Evolutionary conservation across 1,140 invertebrate genomes (phyloP).

Genomic region (Trichomalopsis sarcophagae): DNA sequence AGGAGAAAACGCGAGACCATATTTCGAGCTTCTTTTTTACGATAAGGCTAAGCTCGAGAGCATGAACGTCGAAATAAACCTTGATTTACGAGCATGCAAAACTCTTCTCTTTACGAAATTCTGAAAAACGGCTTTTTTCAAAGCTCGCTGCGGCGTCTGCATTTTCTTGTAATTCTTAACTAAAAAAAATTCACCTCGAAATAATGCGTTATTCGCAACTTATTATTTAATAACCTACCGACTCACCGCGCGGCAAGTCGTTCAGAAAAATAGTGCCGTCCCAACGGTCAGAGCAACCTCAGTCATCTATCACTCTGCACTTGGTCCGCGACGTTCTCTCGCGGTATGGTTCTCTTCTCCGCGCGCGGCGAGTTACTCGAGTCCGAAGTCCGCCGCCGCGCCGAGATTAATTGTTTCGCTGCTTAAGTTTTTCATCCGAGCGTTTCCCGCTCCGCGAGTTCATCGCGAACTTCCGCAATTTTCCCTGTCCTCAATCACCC

Average conservation of each 20-base stretch:
- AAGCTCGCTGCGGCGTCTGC: not conserved
- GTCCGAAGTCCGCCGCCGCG: not conserved
- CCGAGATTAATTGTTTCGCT: constrained; percentile 48
- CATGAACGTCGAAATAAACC: constrained; percentile 1
- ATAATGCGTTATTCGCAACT: too few species aligned
- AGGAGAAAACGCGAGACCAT: not conserved
- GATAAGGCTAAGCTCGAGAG: not conserved
- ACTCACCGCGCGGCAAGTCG: too few species aligned
- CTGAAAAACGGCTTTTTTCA: not conserved
- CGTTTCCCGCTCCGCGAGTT: not conserved
- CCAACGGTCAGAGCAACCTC: not conserved
- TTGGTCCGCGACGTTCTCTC: constrained; percentile 10
- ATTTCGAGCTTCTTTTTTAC: not conserved
- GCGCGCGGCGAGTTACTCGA: not conserved
- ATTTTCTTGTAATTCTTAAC: too few species aligned
- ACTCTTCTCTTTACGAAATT: not conserved
- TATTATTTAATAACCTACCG: too few species aligned
- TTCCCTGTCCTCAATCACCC: constrained; percentile 44
- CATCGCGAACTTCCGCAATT: constrained; percentile 35
- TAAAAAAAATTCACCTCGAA: not conserved
- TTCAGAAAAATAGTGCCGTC: not conserved
- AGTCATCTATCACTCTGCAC: not conserved
- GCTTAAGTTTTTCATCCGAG: constrained; percentile 33
- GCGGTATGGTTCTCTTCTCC: not conserved
- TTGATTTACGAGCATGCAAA: not conserved